These are phyloP conservation scores for Triops cancriformis DNA, from an alignment of 1,140 invertebrate genomes.

Conservation along the genomic window DNA sequence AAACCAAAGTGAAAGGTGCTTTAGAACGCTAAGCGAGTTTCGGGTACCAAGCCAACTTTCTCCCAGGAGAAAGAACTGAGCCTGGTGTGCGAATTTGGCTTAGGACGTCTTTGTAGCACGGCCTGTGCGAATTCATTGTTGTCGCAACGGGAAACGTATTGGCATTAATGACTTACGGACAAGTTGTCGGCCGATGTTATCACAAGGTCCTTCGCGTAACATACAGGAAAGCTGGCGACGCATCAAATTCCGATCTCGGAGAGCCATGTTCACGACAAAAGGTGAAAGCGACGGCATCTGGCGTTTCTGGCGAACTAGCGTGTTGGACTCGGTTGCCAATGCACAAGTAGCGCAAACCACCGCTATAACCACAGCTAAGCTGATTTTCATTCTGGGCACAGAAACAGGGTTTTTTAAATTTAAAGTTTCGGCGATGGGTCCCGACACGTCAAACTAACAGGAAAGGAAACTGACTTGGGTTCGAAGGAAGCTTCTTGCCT, in stretches of 20 bases:
- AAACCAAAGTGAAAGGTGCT: neutral
- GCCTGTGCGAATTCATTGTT: neutral
- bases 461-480: neutral
- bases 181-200: slow-evolving; percentile 28
- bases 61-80: neutral
- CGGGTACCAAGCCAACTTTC: neutral
- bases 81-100: neutral
- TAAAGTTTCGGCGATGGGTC: neutral
- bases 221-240: slow-evolving; percentile 28
- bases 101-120: neutral
- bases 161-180: slow-evolving; percentile 24
- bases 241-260: slow-evolving; percentile 27
- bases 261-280: slow-evolving; percentile 26
- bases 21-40: neutral
- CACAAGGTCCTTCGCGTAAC: slow-evolving; percentile 27
- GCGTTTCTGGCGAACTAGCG: neutral
- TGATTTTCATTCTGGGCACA: neutral
- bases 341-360: slow-evolving; percentile 2
- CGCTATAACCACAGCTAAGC: neutral
- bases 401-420: neutral
- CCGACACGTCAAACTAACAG: neutral
- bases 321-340: neutral
- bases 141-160: neutral
- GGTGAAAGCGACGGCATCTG: slow-evolving; percentile 6
- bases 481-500: neutral